Evolutionary conservation across 2,113 vertebrate genomes (phyloP), one percentile per base, ranked within the genome.

Genomic region (Scophthalmus maximus): DNA sequence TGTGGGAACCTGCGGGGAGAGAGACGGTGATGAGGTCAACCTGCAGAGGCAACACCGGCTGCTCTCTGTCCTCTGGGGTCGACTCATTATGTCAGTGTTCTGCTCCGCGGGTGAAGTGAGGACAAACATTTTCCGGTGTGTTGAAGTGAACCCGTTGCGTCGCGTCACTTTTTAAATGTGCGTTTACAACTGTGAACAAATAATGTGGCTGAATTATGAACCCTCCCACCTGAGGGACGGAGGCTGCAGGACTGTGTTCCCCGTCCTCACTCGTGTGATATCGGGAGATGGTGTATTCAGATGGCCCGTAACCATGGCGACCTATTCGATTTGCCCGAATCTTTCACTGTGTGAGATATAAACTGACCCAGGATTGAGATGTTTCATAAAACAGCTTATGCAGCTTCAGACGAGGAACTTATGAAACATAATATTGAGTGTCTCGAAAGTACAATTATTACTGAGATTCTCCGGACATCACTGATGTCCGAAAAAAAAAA

Each of bases 221-320:
- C 11, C 14, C 18, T 71, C 40, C 32, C 36, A 42, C 32, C 63
- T 53, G 70, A 70, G 8, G 44, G 62, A 63, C 10, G 20, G 25
- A 18, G 30, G 56, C 68, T 61, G 77, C 72, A 52, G 69, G 68
- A 53, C 61, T 58, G 59, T 36, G 49, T 44, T 42, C 68, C 61
- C 56, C 36, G 30, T 61, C 34, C 60, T 74, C 67, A 3, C 65
- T 72, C 2, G 20, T 62, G 46, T 72, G 71, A 74, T 57, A 71
- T 32, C 25, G 9, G 46, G 75, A 77, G 65, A 75, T 15, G 50
- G 53, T 68, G 68, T 50, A 59, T 75, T 74, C 50, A 73, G 58
- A 74, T 40, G 15, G 68, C 76, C 68, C 14, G 85, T 89, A 84
- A 80, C 87, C 88, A 89, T 86, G 79, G 89, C 1, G 74, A 92